phyloP scores from a whole-genome alignment of 2,113 vertebrate species.

The Ptilorrhoa leucosticta region DNA sequence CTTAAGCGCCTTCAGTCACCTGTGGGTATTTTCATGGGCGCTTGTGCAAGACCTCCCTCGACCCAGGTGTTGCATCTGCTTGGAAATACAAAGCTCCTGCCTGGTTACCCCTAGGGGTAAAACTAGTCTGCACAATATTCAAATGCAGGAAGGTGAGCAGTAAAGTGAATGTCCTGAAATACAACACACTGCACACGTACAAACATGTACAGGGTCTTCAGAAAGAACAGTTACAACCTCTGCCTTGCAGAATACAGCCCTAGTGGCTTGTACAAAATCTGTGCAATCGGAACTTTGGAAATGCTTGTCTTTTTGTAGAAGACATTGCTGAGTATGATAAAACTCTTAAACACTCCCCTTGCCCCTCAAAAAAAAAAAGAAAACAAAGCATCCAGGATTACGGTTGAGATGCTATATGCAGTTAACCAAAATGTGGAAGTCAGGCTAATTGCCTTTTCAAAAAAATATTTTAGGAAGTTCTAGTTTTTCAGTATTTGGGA shows the following conservation, averaged over 20 bases:
- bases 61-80: neutral
- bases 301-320: neutral
- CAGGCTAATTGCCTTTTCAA: neutral
- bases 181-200: fast-evolving
- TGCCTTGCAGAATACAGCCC: neutral
- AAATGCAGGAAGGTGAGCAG: neutral
- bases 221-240: neutral
- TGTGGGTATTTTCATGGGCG: neutral
- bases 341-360: neutral
- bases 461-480: neutral
- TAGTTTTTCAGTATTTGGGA: neutral
- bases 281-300: neutral
- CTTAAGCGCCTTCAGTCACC: fast-evolving
- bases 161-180: neutral
- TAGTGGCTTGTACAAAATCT: neutral
- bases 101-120: neutral
- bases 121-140: neutral
- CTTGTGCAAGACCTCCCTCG: neutral
- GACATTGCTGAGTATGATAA: neutral
- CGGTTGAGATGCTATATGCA: neutral
- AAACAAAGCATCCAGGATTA: fast-evolving
- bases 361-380: neutral
- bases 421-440: neutral
- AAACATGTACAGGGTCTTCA: neutral
- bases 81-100: neutral